Conservation (phyloP, 2,888 invertebrate species). For the Allacma fusca region DNA sequence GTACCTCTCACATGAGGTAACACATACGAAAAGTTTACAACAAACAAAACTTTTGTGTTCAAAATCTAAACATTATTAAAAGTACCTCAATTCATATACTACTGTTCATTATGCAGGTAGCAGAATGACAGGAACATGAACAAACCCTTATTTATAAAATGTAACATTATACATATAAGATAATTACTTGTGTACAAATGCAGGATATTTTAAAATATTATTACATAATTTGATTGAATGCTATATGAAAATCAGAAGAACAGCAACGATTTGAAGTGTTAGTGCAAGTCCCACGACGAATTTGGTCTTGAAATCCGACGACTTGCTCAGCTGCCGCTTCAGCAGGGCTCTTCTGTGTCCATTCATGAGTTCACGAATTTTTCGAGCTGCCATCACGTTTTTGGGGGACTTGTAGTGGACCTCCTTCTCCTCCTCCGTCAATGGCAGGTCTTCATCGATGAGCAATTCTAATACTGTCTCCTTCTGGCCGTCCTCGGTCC, state of each 20-base stretch:
- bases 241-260: slow-evolving; percentile 38
- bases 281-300: slow-evolving; percentile 29
- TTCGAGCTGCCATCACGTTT: slow-evolving; percentile 28
- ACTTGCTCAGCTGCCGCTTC: not conserved
- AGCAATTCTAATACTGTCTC: slow-evolving; percentile 2
- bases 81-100: no score
- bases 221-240: not conserved
- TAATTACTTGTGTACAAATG: slow-evolving; percentile 1
- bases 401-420: slow-evolving; percentile 2
- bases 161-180: not conserved
- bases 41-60: no score
- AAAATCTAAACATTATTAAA: no score
- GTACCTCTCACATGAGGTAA: no score
- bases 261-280: slow-evolving; percentile 27
- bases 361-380: slow-evolving; percentile 36
- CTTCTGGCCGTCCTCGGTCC: not conserved
- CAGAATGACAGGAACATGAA: no score
- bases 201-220: not conserved
- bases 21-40: no score
- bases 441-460: slow-evolving; percentile 14
- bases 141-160: not conserved
- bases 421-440: slow-evolving; percentile 27
- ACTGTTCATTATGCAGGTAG: no score
- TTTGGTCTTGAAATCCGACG: slow-evolving; percentile 17
- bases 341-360: not conserved